Conservation (phyloP, 1,140 invertebrate species). For the Drosophila sturtevanti region DNA sequence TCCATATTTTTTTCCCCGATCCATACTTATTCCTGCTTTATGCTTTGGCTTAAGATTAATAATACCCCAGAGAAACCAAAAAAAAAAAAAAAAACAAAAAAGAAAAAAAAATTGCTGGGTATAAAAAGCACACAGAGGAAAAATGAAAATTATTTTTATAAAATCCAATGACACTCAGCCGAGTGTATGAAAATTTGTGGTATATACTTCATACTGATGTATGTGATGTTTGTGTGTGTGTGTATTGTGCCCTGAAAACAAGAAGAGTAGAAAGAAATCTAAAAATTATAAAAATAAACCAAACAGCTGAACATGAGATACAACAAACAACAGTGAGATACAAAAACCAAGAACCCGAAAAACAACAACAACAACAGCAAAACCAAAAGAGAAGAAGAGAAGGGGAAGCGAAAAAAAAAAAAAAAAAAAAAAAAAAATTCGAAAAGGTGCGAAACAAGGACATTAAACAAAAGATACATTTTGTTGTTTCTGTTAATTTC, state of each 20-base stretch:
- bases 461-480: conserved; percentile 14
- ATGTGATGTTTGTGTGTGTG: background rate
- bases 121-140: conserved; percentile 25
- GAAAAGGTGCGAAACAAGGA: conserved; percentile 20
- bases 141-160: conserved; percentile 72
- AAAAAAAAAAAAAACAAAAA: conserved; percentile 18
- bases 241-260: conserved; percentile 41
- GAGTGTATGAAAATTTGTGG: conserved; percentile 61
- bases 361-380: conserved; percentile 51
- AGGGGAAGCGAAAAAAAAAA: conserved; percentile 22
- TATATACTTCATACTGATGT: background rate
- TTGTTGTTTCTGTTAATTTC: conserved; percentile 11
- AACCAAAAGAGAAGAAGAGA: conserved; percentile 19
- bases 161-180: conserved; percentile 61
- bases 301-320: conserved; percentile 35
- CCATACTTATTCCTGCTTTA: no score
- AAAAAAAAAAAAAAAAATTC: conserved; percentile 25
- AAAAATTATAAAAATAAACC: conserved; percentile 64
- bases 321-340: conserved; percentile 12
- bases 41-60: background rate
- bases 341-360: conserved; percentile 25
- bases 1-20: background rate
- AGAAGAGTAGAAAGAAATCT: conserved; percentile 39
- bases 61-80: conserved; percentile 13
- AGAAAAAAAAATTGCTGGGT: conserved; percentile 5